Conservation (phyloP, 2,797 vertebrate genomes). For the Spheniscus humboldti region DNA sequence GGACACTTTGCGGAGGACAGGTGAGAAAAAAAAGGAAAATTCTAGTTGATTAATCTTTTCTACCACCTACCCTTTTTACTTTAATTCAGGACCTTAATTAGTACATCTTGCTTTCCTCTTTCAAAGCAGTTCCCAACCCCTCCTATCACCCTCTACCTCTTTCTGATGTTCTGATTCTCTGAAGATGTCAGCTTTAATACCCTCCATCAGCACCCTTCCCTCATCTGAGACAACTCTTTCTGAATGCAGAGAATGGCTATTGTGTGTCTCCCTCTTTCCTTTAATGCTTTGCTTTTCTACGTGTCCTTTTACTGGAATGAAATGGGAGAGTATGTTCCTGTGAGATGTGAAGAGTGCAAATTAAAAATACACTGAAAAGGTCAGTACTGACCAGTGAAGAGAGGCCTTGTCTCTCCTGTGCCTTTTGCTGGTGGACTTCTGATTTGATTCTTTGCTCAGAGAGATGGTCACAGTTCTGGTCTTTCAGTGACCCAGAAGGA, state of each 20-base stretch:
- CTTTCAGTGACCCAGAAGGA: not conserved
- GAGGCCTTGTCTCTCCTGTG: not conserved
- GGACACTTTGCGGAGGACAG: not conserved
- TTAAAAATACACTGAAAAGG: not conserved
- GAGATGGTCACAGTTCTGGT: not conserved
- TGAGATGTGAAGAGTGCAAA: not conserved
- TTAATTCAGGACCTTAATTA: not conserved
- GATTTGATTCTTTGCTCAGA: not conserved
- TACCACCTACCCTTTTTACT: not conserved
- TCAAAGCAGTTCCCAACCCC: not conserved
- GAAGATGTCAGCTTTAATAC: not conserved
- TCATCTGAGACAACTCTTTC: not conserved
- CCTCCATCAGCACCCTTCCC: not conserved
- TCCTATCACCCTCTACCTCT: not conserved
- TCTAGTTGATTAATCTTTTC: not conserved
- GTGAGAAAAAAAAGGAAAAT: not conserved
- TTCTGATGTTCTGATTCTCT: not conserved
- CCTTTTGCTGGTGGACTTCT: not conserved
- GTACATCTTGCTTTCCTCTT: not conserved
- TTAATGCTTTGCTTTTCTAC: not conserved
- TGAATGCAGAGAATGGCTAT: not conserved
- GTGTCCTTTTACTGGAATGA: not conserved
- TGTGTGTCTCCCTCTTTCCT: not conserved
- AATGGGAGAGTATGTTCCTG: not conserved
- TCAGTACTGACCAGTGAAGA: not conserved